Conservation (phyloP, 2,888 invertebrate species). For the Pollenia angustigena region DNA sequence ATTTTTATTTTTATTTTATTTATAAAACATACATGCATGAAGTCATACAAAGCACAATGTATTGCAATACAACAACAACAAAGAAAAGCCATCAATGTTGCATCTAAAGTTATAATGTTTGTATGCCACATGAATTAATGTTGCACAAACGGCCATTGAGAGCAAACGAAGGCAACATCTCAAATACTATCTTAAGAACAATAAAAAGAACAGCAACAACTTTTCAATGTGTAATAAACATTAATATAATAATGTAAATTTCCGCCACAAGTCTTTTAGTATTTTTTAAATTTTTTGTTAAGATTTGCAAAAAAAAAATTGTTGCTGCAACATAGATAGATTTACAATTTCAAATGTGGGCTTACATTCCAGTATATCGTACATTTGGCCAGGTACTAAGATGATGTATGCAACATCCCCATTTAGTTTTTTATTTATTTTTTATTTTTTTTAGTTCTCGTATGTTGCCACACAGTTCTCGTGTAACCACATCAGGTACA, state of each 20-base stretch:
- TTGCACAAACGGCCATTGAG: slow-evolving; percentile 26
- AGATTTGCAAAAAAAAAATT: slow-evolving; percentile 7
- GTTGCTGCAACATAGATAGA: slow-evolving; percentile 35
- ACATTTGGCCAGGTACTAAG: not conserved
- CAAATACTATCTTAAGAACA: not conserved
- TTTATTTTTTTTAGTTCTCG: slow-evolving; percentile 1
- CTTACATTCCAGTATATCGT: slow-evolving; percentile 6
- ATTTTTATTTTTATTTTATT: slow-evolving; percentile 70
- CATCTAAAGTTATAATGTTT: slow-evolving; percentile 22
- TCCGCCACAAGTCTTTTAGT: slow-evolving; percentile 45
- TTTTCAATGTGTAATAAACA: slow-evolving; percentile 62
- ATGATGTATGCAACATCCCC: slow-evolving; percentile 18
- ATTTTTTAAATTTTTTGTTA: not conserved
- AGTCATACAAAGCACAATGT: slow-evolving; percentile 52
- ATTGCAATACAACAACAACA: slow-evolving; percentile 1
- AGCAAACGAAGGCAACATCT: slow-evolving; percentile 34
- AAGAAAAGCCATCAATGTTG: slow-evolving; percentile 32
- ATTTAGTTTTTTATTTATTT: slow-evolving; percentile 15
- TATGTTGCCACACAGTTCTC: not conserved
- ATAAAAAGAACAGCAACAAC: slow-evolving; percentile 11
- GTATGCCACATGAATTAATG: slow-evolving; percentile 52
- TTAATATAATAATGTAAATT: slow-evolving; percentile 70
- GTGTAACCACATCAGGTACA: slow-evolving; percentile 20
- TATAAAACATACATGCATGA: slow-evolving; percentile 61
- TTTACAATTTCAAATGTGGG: slow-evolving; percentile 42